Conservation (phyloP, 2,797 vertebrate species). For the Eidolon dupreanum region DNA sequence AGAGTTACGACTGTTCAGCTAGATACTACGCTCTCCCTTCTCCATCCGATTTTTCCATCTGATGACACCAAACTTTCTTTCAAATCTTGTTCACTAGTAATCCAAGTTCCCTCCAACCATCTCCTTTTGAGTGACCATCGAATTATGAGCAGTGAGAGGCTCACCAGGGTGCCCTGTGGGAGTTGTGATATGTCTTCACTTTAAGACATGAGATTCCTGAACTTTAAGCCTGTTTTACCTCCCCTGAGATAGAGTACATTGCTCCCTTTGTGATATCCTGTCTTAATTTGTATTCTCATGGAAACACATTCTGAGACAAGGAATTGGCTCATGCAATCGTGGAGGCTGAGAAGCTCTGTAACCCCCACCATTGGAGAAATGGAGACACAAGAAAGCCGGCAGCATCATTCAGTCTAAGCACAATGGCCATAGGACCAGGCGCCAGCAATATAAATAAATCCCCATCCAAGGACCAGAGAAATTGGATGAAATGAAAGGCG, state of each 20-base stretch:
- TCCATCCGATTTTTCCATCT: not conserved
- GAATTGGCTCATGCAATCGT: not conserved
- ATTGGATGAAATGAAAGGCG: not conserved
- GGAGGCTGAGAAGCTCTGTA: not conserved
- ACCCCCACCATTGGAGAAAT: not conserved
- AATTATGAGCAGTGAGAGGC: not conserved
- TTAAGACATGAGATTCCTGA: not conserved
- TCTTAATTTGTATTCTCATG: not conserved
- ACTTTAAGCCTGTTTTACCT: not conserved
- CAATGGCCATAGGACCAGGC: not conserved
- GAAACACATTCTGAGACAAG: not conserved
- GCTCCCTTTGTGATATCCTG: not conserved
- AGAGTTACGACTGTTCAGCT: not conserved
- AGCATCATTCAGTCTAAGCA: not conserved
- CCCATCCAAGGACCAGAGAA: not conserved
- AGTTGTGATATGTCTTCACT: not conserved
- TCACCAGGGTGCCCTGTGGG: not conserved
- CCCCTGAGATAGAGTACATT: not conserved
- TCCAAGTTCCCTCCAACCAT: not conserved
- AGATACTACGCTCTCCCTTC: not conserved
- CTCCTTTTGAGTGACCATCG: not conserved
- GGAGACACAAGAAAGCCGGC: not conserved
- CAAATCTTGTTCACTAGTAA: not conserved
- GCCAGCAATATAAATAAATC: not conserved
- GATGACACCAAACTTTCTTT: not conserved